Evolutionary conservation across 2,113 vertebrate genomes (phyloP), one percentile per base, ranked within the genome.

Genomic region (Brevimyrus niger): DNA sequence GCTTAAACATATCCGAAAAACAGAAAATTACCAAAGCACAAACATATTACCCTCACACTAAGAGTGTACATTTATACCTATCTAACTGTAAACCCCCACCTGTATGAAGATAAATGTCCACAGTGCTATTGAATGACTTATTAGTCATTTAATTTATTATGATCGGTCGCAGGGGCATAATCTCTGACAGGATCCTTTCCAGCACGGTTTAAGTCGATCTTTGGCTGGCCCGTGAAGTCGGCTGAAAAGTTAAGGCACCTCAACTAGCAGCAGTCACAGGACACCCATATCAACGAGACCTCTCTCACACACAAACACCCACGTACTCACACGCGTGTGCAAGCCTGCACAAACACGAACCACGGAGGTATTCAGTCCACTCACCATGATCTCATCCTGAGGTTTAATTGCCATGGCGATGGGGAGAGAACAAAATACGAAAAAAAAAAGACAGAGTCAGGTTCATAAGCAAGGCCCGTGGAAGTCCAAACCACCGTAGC

Each of bases 371-470:
- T 91, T 65, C 89, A 91, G 94, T 95, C 94, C 96, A 97, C 97
- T 97, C 95, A 97, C 97, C 96, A 97, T 96, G 95, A 97, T 97
- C 95, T 97, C 97, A 96, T 97, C 97, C 97, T 97, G 96, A 93
- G 96, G 95, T 31, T 96, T 95, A 93, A 95, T 95, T 96, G 95
- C 95, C 95, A 96, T 95, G 96, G 96, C 96, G 96, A 97, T 95
- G 96, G 94, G 94, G 95, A 95, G 92, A 95, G 95, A 94, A 95
- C 94, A 96, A 95, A 92, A 87, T 31, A 89, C 1, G 42, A 44
- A 44, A 44, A 95, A 96, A 94, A 96, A 92, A 89, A 17, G 23
- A 13, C 53, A 31, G 4, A 87, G 58, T 85, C 83, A 89, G 82
- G 82, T 84, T 84, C 82, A 76, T 46, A 94, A 85, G 91, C 86